phyloP scores from a whole-genome alignment of 2,888 invertebrate genomes.

The Sipha maydis region DNA sequence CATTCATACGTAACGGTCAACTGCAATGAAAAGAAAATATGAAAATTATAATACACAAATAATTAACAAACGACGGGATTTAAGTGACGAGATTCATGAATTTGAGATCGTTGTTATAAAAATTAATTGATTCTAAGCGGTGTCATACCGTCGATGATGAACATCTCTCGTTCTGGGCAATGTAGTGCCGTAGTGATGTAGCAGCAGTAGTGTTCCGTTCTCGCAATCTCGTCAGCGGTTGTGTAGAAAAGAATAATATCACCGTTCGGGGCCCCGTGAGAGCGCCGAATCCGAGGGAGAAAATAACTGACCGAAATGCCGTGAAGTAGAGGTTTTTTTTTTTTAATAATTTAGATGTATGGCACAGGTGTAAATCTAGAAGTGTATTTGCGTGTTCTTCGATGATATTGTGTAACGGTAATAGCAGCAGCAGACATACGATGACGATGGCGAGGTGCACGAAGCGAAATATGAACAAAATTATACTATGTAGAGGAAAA shows the following conservation, averaged over 20 bases:
- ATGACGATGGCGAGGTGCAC: neutral
- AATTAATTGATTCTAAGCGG: neutral
- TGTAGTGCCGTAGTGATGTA: neutral
- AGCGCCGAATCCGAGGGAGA: neutral
- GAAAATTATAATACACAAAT: neutral
- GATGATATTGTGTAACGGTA: neutral
- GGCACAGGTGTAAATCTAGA: no score
- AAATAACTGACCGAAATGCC: neutral
- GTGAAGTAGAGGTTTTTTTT: neutral
- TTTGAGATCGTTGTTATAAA: neutral
- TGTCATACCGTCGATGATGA: neutral
- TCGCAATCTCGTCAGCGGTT: neutral
- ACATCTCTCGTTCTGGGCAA: neutral
- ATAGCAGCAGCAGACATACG: neutral
- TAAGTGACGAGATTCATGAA: neutral
- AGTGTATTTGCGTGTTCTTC: no score
- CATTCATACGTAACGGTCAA: conserved; percentile 6
- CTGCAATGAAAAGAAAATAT: neutral
- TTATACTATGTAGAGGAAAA: neutral
- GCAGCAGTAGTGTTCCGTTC: neutral
- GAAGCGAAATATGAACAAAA: neutral
- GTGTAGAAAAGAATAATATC: neutral
- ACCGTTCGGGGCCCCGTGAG: no score
- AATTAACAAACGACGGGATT: neutral
- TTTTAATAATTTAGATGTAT: neutral